These are phyloP conservation scores for Spinus pinus DNA, from an alignment of 2,797 vertebrate species.

Conservation along the genomic window DNA sequence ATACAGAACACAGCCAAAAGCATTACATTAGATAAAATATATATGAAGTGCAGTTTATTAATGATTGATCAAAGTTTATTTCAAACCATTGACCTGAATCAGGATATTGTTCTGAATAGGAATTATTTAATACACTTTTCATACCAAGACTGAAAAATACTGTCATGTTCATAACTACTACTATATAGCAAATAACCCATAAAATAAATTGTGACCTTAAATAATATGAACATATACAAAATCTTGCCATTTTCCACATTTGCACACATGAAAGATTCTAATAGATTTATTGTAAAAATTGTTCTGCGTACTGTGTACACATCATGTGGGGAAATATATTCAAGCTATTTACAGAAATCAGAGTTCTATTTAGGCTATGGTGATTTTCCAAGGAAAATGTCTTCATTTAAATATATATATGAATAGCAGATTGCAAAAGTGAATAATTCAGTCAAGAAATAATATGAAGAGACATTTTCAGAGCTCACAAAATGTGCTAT, in stretches of 20 bases:
- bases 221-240: neutral
- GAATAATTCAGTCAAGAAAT: slow-evolving; percentile 2
- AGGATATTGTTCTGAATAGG: neutral
- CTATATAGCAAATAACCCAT: neutral
- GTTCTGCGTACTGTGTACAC: neutral
- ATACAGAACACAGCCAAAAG: slow-evolving; percentile 17
- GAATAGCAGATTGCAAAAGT: neutral
- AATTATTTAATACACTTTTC: neutral
- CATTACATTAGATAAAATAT: neutral
- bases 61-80: neutral
- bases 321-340: neutral
- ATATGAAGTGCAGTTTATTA: neutral
- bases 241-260: neutral
- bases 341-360: slow-evolving; percentile 3
- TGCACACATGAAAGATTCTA: neutral
- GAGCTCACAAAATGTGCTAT: neutral
- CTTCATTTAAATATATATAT: neutral
- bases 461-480: neutral
- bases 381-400: neutral
- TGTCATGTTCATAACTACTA: neutral
- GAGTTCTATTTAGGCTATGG: neutral
- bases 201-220: neutral
- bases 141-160: neutral
- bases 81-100: neutral
- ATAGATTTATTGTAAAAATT: neutral